phyloP scores from a whole-genome alignment of 2,113 vertebrate genomes.

The Nicator chloris region DNA sequence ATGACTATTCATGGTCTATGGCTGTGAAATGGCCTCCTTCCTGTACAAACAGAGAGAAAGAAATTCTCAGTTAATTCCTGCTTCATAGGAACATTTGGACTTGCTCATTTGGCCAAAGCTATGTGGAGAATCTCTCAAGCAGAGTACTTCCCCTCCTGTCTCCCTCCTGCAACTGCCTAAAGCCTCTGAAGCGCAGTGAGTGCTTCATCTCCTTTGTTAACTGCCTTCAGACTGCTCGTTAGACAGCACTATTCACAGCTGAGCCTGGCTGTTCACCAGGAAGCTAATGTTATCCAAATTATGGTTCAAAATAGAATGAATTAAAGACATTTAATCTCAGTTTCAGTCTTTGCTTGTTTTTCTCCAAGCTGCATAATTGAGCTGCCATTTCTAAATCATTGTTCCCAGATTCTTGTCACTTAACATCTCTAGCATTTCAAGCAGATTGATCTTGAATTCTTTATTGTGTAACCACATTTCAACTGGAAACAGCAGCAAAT shows the following conservation, averaged over 20 bases:
- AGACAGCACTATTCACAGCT: neutral
- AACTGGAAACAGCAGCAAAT: constrained; percentile 17
- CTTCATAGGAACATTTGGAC: neutral
- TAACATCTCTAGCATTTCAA: constrained; percentile 33
- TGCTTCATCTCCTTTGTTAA: neutral
- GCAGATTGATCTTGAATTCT: constrained; percentile 6
- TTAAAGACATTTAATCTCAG: constrained; percentile 34
- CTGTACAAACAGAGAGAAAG: neutral
- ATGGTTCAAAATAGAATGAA: neutral
- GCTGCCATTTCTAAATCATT: constrained; percentile 30
- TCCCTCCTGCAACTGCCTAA: neutral
- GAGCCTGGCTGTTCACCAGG: constrained; percentile 1
- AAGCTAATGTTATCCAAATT: neutral
- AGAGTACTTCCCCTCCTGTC: neutral
- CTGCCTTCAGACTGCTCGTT: neutral
- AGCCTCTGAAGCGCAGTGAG: neutral
- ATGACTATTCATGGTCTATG: neutral
- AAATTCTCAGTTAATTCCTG: neutral
- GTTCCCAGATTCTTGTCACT: constrained; percentile 28
- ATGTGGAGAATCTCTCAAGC: neutral
- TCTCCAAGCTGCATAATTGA: constrained; percentile 25
- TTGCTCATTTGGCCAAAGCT: neutral
- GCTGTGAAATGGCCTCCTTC: neutral
- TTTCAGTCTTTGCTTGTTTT: constrained; percentile 42
- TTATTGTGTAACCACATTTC: constrained; percentile 7